These are phyloP conservation scores for Poeciliopsis turneri DNA, from an alignment of 2,797 vertebrate species.

Conservation along the genomic window DNA sequence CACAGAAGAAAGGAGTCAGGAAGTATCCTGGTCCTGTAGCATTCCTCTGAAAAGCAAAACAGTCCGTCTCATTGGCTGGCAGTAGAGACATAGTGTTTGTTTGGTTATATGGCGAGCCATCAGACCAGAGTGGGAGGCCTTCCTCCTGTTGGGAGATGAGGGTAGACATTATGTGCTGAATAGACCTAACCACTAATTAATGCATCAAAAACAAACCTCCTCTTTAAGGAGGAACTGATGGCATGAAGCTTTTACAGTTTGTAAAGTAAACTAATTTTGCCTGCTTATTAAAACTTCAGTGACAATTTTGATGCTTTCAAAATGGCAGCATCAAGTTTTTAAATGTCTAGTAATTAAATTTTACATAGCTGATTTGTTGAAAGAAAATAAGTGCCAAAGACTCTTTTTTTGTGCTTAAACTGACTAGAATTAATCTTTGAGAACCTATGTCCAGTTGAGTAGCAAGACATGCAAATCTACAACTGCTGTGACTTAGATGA, in stretches of 20 bases:
- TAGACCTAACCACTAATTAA: constrained; percentile 13
- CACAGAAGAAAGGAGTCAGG: constrained; percentile 87
- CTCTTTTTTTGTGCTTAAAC: background rate
- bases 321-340: background rate
- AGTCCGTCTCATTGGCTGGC: constrained; percentile 84
- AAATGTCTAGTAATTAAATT: background rate
- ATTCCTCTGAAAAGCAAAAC: constrained; percentile 88
- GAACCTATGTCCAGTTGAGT: background rate
- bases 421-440: background rate
- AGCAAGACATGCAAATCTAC: background rate
- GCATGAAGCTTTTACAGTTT: constrained; percentile 11
- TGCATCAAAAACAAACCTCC: constrained; percentile 42
- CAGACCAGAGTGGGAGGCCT: constrained; percentile 83
- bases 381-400: background rate
- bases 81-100: constrained; percentile 72
- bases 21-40: constrained; percentile 83
- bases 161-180: background rate
- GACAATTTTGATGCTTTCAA: background rate
- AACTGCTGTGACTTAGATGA: background rate
- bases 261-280: constrained; percentile 20
- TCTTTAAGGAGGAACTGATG: constrained; percentile 36
- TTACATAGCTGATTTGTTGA: background rate
- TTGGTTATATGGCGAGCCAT: constrained; percentile 81
- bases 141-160: constrained; percentile 77
- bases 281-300: background rate